These are phyloP conservation scores for Leptopilina syphax DNA, from an alignment of 2,888 invertebrate genomes.

Conservation along the genomic window DNA sequence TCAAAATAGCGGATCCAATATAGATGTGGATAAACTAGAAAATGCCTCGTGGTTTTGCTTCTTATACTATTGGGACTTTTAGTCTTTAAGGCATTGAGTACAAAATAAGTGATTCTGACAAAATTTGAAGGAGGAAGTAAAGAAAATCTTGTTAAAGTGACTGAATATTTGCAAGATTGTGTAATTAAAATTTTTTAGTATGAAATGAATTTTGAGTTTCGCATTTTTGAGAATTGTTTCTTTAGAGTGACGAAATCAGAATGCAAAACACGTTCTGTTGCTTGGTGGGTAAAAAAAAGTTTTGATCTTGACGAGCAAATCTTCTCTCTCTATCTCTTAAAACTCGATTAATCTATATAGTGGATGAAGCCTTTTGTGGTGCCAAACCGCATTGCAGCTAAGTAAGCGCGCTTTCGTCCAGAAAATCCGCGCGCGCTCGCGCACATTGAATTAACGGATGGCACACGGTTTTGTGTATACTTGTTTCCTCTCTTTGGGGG, in stretches of 20 bases:
- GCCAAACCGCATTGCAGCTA: constrained; percentile 30
- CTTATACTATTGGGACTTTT: no score
- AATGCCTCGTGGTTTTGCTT: no score
- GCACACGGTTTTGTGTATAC: not conserved
- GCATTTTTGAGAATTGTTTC: not conserved
- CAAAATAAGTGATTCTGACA: no score
- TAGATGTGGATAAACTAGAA: no score
- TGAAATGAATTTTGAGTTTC: no score
- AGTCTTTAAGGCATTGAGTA: no score
- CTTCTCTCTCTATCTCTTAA: not conserved
- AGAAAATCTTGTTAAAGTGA: no score
- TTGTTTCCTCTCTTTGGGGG: not conserved
- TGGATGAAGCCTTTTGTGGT: constrained; percentile 22
- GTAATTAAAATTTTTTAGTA: no score
- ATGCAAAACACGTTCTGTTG: constrained; percentile 2
- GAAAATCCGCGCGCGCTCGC: constrained; percentile 34
- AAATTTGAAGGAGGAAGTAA: no score
- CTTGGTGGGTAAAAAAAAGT: not conserved
- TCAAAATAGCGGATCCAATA: no score
- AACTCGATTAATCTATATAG: not conserved
- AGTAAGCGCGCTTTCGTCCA: constrained; percentile 22
- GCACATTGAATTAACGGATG: constrained; percentile 33
- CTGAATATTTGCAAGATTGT: no score
- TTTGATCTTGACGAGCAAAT: not conserved
- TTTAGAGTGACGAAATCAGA: not conserved